These are phyloP conservation scores for Eudemis profundana DNA, from an alignment of 2,888 invertebrate species.

Conservation along the genomic window DNA sequence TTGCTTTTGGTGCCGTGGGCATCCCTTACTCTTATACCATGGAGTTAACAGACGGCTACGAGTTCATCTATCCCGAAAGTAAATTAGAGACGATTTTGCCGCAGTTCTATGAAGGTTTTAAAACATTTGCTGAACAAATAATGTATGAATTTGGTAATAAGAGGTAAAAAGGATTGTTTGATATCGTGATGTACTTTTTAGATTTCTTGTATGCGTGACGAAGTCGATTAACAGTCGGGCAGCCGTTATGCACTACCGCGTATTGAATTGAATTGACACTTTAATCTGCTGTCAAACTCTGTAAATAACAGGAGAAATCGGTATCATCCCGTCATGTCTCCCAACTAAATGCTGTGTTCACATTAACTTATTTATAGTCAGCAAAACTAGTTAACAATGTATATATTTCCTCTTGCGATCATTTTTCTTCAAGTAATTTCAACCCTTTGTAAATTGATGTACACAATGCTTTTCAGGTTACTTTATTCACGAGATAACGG, in stretches of 20 bases:
- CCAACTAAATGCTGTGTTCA: no score
- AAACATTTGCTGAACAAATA: slow-evolving; percentile 64
- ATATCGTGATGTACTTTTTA: background rate
- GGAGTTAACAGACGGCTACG: slow-evolving; percentile 84
- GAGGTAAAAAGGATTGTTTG: slow-evolving; percentile 4
- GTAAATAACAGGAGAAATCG: background rate
- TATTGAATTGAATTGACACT: background rate
- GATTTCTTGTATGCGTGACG: background rate
- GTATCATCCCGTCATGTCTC: background rate
- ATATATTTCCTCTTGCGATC: no score
- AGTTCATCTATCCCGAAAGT: slow-evolving; percentile 88
- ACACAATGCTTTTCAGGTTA: no score
- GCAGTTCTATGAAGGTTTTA: slow-evolving; percentile 74
- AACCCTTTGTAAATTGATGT: no score
- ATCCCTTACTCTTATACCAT: slow-evolving; percentile 86
- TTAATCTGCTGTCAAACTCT: background rate
- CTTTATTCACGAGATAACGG: no score
- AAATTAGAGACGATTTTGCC: slow-evolving; percentile 63
- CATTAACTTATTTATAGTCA: no score
- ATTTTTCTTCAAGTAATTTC: no score
- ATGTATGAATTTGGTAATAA: slow-evolving; percentile 61
- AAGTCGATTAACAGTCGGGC: background rate
- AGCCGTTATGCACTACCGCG: background rate
- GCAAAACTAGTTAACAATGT: no score
- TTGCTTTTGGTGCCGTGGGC: slow-evolving; percentile 81